Conservation (phyloP, 2,888 invertebrate genomes). For the Harmothoe impar region DNA sequence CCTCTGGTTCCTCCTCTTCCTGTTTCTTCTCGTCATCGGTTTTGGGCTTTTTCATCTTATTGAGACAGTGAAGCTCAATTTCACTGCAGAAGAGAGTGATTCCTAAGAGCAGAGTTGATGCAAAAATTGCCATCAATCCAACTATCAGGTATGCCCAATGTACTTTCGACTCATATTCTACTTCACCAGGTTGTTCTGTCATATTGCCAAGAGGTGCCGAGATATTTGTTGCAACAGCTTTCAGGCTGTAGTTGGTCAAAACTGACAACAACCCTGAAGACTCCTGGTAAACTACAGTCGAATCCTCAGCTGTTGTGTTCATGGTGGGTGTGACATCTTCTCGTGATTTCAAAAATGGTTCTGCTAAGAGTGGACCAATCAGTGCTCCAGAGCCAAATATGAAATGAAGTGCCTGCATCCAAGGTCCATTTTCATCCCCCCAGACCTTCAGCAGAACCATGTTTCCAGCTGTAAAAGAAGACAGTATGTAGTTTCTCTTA, state of each 20-base stretch:
- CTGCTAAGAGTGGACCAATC: constrained; percentile 47
- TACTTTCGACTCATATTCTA: background rate
- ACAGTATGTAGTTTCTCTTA: too few species aligned
- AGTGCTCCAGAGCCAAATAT: constrained; percentile 48
- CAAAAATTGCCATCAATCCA: background rate
- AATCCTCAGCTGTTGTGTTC: background rate
- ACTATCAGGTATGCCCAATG: constrained; percentile 44
- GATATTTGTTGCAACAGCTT: background rate
- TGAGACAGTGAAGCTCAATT: constrained; percentile 27
- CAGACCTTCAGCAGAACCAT: constrained; percentile 54
- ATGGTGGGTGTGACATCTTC: background rate
- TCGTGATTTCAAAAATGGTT: constrained; percentile 48
- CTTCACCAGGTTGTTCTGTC: background rate
- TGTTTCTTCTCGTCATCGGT: background rate
- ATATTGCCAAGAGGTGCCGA: background rate
- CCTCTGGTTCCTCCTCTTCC: background rate
- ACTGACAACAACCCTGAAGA: background rate
- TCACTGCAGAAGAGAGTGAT: constrained; percentile 25
- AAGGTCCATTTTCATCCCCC: constrained; percentile 56
- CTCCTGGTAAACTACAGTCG: constrained; percentile 8
- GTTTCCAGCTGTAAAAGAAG: constrained; percentile 49
- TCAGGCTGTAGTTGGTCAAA: background rate
- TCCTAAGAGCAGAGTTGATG: background rate
- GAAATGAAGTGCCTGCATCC: constrained; percentile 64
- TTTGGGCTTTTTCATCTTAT: background rate